Base-by-base conservation (phyloP, 1,140 invertebrate genomes). In the Drosophila repletoides region DNA sequence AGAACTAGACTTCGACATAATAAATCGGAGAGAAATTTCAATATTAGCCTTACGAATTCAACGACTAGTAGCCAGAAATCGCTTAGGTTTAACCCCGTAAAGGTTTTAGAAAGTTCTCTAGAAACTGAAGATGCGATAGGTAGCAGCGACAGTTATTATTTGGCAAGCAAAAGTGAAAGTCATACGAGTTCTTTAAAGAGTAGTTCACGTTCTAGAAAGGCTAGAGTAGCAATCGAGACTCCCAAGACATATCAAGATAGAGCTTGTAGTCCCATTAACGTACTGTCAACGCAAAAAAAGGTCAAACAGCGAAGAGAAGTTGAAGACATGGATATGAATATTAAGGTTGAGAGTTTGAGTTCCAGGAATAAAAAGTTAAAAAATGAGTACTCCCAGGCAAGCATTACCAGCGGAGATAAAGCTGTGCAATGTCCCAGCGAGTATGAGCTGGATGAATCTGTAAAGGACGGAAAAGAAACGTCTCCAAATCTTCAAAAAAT, bases 351-450 rank as follows among this genome's bases (percentile, higher is more conserved):
- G 2, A 45, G 49, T 45, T 2, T 0, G n/a, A 49, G 10, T 2
- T 51, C 24, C 1, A 43, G n/a, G 2, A 55, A 45, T 1, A 45
- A 14, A 17, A 17, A 51, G 15, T 12, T 59, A 6, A 21, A 33
- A 6, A 24, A 48, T 14, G 17, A 60, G 12, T 29, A 21, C 10
- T 59, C 63, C 21, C 43, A 49, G 19, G 3, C 24, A 0, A 66
- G 55, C 21, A 41, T 49, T 10, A 6, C 1, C 5, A 59, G 63
- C 17, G 48, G 26, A 17, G 33, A 61, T 2, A 68, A 79, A n/a
- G 73, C 34, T 0, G n/a, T 84, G 5, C 77, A 81, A 15, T 84
- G 41, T 56, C 77, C 79, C 17, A 81, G 73, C 36, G 69, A 61
- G 1, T 33, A 61, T 28, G 77, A 81, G 15, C 22, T 12, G 5